phyloP scores from a whole-genome alignment of 1,140 invertebrate genomes.

The Bombus sylvicola region DNA sequence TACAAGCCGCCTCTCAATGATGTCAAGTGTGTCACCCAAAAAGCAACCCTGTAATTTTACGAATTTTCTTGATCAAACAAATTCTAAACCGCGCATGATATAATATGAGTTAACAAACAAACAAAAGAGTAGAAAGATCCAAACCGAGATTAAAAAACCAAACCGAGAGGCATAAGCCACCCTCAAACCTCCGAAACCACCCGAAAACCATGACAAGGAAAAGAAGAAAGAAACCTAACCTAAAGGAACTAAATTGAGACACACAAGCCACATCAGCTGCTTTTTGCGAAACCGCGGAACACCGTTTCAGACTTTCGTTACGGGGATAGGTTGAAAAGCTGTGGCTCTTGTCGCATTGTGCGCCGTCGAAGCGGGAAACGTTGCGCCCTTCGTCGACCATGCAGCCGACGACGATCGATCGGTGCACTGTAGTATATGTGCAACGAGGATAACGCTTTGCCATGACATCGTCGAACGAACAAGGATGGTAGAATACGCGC shows the following conservation, averaged over 20 bases:
- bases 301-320: not conserved
- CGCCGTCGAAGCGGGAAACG: conserved; percentile 33
- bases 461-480: not conserved
- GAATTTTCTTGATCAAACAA: not conserved
- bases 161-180: too few species aligned
- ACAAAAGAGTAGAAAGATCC: not conserved
- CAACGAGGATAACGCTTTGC: not conserved
- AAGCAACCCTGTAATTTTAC: not conserved
- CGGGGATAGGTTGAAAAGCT: conserved; percentile 2
- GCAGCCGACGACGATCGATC: conserved; percentile 51
- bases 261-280: not conserved
- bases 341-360: conserved; percentile 7
- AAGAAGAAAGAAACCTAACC: not conserved
- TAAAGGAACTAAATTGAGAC: not conserved
- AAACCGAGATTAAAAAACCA: too few species aligned
- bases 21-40: not conserved
- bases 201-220: not conserved
- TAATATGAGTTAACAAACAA: not conserved
- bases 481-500: conserved; percentile 3
- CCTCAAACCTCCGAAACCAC: too few species aligned
- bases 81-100: not conserved
- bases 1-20: not conserved
- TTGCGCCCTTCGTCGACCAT: conserved; percentile 21
- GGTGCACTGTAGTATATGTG: conserved; percentile 9
- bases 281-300: not conserved